Evolutionary conservation across 2,888 invertebrate genomes (phyloP).

Genomic region (Limnephilus lunatus): DNA sequence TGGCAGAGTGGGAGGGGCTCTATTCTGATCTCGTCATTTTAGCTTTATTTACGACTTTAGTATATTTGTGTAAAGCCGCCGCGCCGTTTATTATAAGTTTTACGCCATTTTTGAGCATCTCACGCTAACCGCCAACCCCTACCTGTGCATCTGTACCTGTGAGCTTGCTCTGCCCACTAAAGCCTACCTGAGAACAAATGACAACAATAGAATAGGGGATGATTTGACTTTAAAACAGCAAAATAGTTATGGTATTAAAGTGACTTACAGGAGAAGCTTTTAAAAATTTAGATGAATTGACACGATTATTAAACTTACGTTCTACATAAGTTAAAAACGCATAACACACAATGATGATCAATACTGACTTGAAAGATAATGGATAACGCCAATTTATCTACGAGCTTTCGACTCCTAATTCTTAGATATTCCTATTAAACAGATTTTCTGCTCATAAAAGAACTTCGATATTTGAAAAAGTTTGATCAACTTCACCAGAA

Average conservation of each 20-base stretch:
- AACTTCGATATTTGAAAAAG: no score
- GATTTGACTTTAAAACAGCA: background rate
- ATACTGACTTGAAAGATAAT: no score
- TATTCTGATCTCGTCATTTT: conserved; percentile 63
- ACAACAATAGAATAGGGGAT: conserved; percentile 17
- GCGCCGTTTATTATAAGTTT: conserved; percentile 17
- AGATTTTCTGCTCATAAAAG: no score
- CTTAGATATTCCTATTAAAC: no score
- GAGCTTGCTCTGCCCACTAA: conserved; percentile 8
- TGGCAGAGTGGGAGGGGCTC: conserved; percentile 22
- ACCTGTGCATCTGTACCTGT: conserved; percentile 9
- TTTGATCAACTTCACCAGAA: no score
- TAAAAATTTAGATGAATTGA: background rate
- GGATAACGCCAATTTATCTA: no score
- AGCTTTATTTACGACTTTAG: conserved; percentile 62
- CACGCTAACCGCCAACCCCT: conserved; percentile 24
- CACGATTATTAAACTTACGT: background rate
- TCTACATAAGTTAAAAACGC: background rate
- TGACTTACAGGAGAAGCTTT: background rate
- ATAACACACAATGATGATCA: no score
- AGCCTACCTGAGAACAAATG: conserved; percentile 44
- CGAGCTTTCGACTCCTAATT: no score
- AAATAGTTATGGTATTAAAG: background rate
- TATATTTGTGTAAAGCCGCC: conserved; percentile 44
- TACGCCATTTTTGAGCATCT: conserved; percentile 22